Percentiles rank a stretch among this genome's conserved stretches.
Evolutionary conservation across 2,888 invertebrate genomes (phyloP).

Genomic region (Lapara coniferarum): DNA sequence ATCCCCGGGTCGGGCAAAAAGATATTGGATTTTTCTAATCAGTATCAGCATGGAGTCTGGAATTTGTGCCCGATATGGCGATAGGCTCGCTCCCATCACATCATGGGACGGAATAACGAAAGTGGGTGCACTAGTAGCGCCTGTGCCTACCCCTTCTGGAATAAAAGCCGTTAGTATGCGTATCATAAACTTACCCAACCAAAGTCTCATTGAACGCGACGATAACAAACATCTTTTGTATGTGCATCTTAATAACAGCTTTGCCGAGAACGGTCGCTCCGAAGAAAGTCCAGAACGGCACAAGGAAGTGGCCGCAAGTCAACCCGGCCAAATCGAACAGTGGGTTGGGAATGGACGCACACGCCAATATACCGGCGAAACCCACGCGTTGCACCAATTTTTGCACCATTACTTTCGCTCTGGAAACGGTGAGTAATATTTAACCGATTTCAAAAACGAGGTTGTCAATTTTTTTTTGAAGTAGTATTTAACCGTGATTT

Average conservation of each 20-base stretch:
- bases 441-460: too few species aligned
- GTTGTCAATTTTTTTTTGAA: too few species aligned
- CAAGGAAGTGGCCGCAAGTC: slow-evolving; percentile 98
- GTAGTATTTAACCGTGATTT: too few species aligned
- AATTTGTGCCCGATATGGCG: too few species aligned
- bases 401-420: slow-evolving; percentile 93
- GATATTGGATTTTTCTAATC: too few species aligned
- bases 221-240: slow-evolving; percentile 98
- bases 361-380: slow-evolving; percentile 97
- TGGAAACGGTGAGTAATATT: slow-evolving; percentile 61
- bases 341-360: slow-evolving; percentile 99
- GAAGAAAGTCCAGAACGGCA: slow-evolving; percentile 99
- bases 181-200: slow-evolving; percentile 86
- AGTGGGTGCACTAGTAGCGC: too few species aligned
- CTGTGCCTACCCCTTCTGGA: too few species aligned
- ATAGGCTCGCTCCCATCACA: too few species aligned
- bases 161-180: too few species aligned
- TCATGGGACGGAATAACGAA: too few species aligned
- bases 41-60: too few species aligned
- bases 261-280: slow-evolving; percentile 99
- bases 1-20: too few species aligned
- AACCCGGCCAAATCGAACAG: slow-evolving; percentile 99
- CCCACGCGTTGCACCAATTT: slow-evolving; percentile 96
- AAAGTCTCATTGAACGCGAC: slow-evolving; percentile 97
- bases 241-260: slow-evolving; percentile 98